These are phyloP conservation scores for Drosophila orosa DNA, from an alignment of 1,140 invertebrate species.

Conservation along the genomic window DNA sequence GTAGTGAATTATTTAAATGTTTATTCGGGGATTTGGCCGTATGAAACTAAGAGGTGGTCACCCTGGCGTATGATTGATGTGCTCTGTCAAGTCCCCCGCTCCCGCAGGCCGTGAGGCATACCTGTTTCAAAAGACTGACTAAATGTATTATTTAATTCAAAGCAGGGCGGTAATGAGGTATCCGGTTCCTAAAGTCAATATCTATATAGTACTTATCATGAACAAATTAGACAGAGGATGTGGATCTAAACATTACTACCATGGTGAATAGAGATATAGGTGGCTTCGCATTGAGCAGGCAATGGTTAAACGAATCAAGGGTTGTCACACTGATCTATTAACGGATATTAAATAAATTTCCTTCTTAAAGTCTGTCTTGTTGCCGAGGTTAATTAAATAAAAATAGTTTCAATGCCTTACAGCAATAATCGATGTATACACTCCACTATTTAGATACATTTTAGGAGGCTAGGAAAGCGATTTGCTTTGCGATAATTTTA, in stretches of 20 bases:
- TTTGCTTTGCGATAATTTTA: not conserved
- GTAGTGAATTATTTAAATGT: slow-evolving; percentile 69
- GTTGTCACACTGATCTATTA: not conserved
- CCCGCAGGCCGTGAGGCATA: not conserved
- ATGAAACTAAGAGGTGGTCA: slow-evolving; percentile 4
- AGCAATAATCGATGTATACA: not conserved
- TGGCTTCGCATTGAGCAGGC: not conserved
- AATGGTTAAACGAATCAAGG: not conserved
- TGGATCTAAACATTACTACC: not conserved
- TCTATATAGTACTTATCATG: not conserved
- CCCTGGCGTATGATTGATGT: slow-evolving; percentile 65
- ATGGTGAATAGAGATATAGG: not conserved
- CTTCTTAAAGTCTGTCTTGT: not conserved
- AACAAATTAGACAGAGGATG: not conserved
- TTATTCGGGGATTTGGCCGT: slow-evolving; percentile 58
- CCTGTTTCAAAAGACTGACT: not conserved
- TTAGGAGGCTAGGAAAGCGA: not conserved
- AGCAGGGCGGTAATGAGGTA: not conserved
- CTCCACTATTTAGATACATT: not conserved
- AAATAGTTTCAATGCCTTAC: not conserved
- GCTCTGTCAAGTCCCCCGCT: not conserved
- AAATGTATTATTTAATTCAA: slow-evolving; percentile 1
- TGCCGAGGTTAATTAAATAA: not conserved
- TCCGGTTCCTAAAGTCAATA: not conserved
- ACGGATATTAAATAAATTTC: not conserved